Conservation (phyloP, 2,888 invertebrate genomes). For the Sarcophaga caerulescens region DNA sequence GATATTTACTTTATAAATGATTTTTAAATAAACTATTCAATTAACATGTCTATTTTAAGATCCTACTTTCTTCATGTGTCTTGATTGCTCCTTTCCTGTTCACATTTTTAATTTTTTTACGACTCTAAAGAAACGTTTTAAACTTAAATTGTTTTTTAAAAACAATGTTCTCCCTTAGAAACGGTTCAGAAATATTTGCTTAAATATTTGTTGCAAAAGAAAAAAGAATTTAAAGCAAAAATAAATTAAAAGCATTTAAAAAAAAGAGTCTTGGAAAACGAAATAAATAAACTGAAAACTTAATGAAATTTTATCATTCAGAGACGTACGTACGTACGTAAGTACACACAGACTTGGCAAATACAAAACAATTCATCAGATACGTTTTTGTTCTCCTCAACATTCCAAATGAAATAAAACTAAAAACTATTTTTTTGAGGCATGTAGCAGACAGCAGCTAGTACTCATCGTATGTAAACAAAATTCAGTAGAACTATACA, state of each 20-base stretch:
- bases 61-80: no score
- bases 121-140: no score
- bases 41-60: no score
- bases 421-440: background rate
- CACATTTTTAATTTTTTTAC: no score
- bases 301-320: conserved; percentile 27
- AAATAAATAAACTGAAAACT: conserved; percentile 1
- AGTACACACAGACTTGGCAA: conserved; percentile 2
- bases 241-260: background rate
- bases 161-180: no score
- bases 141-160: no score
- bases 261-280: background rate
- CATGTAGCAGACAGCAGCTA: background rate
- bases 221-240: background rate
- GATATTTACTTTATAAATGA: no score
- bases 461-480: background rate
- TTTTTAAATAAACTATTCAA: no score
- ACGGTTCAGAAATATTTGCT: no score
- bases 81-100: no score
- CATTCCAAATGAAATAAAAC: background rate
- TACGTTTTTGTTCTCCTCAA: background rate
- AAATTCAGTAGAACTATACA: background rate
- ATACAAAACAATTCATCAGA: conserved; percentile 31
- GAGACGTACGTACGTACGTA: background rate
- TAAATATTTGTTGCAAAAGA: background rate